phyloP scores from a whole-genome alignment of 1,140 invertebrate genomes.

The Drosophila kikkawai region DNA sequence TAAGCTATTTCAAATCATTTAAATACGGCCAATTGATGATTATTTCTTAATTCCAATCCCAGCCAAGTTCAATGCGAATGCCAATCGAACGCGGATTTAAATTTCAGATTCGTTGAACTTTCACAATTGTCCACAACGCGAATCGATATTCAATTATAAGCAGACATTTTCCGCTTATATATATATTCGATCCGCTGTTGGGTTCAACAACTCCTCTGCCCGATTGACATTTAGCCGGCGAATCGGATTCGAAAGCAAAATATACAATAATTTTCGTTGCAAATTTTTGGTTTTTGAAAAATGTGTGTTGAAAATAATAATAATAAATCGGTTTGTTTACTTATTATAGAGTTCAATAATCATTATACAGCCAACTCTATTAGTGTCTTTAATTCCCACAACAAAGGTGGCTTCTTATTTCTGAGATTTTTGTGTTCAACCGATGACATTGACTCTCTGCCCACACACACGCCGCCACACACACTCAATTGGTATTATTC shows the following conservation, averaged over 20 bases:
- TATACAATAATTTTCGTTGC: conserved; percentile 24
- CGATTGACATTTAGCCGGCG: conserved; percentile 39
- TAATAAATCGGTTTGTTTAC: conserved; percentile 21
- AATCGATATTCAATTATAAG: conserved; percentile 68
- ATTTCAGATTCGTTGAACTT: conserved; percentile 75
- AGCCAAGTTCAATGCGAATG: conserved; percentile 33
- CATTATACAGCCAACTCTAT: conserved; percentile 27
- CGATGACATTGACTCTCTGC: conserved; percentile 38
- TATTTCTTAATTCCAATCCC: conserved; percentile 43
- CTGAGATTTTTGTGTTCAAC: conserved; percentile 1
- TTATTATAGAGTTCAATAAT: conserved; percentile 13
- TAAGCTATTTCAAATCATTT: conserved; percentile 60
- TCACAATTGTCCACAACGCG: conserved; percentile 61
- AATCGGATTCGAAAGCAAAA: conserved; percentile 63
- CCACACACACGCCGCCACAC: conserved; percentile 3
- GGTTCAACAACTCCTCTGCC: conserved; percentile 61
- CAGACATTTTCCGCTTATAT: conserved; percentile 53
- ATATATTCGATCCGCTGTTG: conserved; percentile 14
- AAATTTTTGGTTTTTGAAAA: conserved; percentile 22
- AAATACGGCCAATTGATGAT: conserved; percentile 68
- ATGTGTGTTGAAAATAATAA: conserved; percentile 16
- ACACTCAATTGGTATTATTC: conserved; percentile 21
- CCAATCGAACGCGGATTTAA: conserved; percentile 48
- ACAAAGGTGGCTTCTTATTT: conserved; percentile 26
- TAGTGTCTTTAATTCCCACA: conserved; percentile 32